These are phyloP conservation scores for Pelusios castaneus DNA, from an alignment of 2,113 vertebrate genomes.

Conservation along the genomic window DNA sequence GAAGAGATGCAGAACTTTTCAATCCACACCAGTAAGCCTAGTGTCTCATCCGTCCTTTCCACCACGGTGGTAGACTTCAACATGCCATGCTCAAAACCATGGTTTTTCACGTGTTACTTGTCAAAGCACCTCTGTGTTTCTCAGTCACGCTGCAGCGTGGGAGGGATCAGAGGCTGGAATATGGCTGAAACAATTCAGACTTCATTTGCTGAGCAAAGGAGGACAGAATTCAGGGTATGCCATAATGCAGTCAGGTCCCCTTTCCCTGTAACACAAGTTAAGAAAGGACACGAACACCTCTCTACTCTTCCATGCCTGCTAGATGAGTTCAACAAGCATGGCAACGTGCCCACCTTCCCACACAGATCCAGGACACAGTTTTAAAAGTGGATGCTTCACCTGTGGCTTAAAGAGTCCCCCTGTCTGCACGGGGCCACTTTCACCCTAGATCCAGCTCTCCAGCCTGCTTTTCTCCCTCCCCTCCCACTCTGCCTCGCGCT, in stretches of 20 bases:
- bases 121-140: background rate
- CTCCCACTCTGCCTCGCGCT: accelerated
- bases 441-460: background rate
- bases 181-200: background rate
- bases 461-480: background rate
- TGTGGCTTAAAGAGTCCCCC: background rate
- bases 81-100: accelerated
- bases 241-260: background rate
- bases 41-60: background rate
- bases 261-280: background rate
- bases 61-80: background rate
- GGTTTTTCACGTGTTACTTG: background rate
- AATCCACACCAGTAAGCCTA: background rate
- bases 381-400: background rate
- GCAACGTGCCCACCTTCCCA: background rate
- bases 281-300: background rate
- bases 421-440: background rate
- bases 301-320: background rate
- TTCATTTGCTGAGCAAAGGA: background rate
- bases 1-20: background rate
- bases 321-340: background rate
- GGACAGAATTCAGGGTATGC: background rate
- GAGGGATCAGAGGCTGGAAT: background rate
- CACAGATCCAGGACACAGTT: too few relatives aligned
- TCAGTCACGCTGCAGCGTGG: background rate